Evolutionary conservation across 2,113 vertebrate genomes (phyloP).

Genomic region (Cryptotis parvus): DNA sequence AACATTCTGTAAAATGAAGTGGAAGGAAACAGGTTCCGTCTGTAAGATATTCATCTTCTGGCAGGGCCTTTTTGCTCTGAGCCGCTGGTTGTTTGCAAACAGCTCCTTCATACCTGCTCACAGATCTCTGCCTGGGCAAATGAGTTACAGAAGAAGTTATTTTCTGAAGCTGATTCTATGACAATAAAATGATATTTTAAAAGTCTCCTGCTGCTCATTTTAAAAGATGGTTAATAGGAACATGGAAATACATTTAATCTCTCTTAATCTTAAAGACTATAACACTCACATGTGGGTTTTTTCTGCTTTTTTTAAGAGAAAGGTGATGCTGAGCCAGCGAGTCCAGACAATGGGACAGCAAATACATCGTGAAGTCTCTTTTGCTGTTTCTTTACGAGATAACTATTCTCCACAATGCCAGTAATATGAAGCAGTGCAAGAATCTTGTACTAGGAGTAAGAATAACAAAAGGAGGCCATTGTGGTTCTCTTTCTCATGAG

Average conservation of each 20-base stretch:
- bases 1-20: constrained; percentile 70
- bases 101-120: constrained; percentile 62
- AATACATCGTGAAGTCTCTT: constrained; percentile 97
- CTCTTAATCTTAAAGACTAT: constrained; percentile 73
- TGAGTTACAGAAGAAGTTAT: constrained; percentile 63
- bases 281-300: constrained; percentile 71
- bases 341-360: constrained; percentile 91
- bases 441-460: background rate
- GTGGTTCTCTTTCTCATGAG: constrained; percentile 64
- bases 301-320: constrained; percentile 90
- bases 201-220: constrained; percentile 55
- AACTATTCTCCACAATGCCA: constrained; percentile 73
- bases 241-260: constrained; percentile 70
- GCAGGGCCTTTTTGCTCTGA: background rate
- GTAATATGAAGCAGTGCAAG: constrained; percentile 66
- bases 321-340: constrained; percentile 91
- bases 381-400: constrained; percentile 72
- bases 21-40: constrained; percentile 68
- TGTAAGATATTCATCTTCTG: constrained; percentile 79
- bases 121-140: constrained; percentile 22
- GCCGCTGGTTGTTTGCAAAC: constrained; percentile 71
- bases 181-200: constrained; percentile 75
- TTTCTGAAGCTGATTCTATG: constrained; percentile 61
- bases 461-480: constrained; percentile 66
- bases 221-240: constrained; percentile 68